Evolutionary conservation across 2,113 vertebrate genomes (phyloP), one percentile per base, ranked within the genome.

Genomic region (Taxidea taxus): DNA sequence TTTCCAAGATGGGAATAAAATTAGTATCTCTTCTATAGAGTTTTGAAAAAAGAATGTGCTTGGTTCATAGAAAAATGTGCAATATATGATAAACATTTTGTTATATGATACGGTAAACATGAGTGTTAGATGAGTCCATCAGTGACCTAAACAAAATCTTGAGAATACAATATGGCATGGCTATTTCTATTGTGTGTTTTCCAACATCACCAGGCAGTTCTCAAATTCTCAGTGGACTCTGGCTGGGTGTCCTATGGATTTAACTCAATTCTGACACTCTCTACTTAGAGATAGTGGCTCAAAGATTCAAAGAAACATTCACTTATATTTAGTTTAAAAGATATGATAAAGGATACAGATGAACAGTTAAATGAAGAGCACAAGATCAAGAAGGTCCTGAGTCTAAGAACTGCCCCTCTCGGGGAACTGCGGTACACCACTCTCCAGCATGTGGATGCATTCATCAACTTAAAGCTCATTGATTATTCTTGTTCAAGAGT

Each of bases 401-500:
- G 9, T 4, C 2, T 6, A 31, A 34, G 37, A 90, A 4, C 27
- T 8, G 6, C 27, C 47, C 4, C 31, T 0, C 34, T 85, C 10
- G 2, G 10, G 27, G 20, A 82, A 39, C 14, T 51, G 27, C 0
- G 1, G 5, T 42, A 0, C 1, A 11, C 12, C 29, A n/a, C 0
- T 14, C 29, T 54, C 5, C 5, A 8, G 6, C 13, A 49, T 51
- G n/a, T 34, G 12, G 12, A 51, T 34, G 31, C 14, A 3, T 58
- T 58, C 51, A 44, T 25, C 15, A 47, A 34, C 14, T 27, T 23
- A 34, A 74, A 54, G n/a, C 16, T 60, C n/a, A 62, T 39, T 3
- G 14, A 8, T 42, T 83, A 6, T 39, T 27, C 27, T 62, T 25
- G 68, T 75, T 92, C 16, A 47, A 62, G 68, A 74, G 3, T 37